These are phyloP conservation scores for Merodon equestris DNA, from an alignment of 2,888 invertebrate genomes.

Conservation along the genomic window DNA sequence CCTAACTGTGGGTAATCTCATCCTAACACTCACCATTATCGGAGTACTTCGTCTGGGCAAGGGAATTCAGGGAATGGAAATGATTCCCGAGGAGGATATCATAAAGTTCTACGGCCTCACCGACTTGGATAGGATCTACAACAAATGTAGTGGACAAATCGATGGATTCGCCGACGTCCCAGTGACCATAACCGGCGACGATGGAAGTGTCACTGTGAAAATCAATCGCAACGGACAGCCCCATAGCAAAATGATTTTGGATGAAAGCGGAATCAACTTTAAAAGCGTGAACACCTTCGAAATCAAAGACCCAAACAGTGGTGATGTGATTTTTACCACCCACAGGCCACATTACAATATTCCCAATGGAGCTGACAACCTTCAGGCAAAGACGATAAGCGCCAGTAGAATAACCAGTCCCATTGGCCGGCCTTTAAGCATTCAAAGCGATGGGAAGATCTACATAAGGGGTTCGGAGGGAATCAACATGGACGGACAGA, in stretches of 20 bases:
- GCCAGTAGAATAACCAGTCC: slow-evolving; percentile 88
- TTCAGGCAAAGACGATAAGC: slow-evolving; percentile 84
- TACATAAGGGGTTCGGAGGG: slow-evolving; percentile 90
- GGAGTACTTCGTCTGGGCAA: slow-evolving; percentile 89
- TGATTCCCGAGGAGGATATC: slow-evolving; percentile 86
- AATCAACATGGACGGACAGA: slow-evolving; percentile 85
- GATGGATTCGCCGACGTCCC: slow-evolving; percentile 82
- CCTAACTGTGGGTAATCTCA: slow-evolving; percentile 88
- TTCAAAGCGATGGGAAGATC: slow-evolving; percentile 85
- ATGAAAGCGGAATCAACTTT: slow-evolving; percentile 85
- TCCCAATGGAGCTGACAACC: slow-evolving; percentile 83
- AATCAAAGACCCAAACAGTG: slow-evolving; percentile 83
- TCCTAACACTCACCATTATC: slow-evolving; percentile 89
- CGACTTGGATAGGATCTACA: slow-evolving; percentile 87
- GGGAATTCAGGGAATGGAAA: slow-evolving; percentile 92
- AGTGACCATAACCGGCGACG: slow-evolving; percentile 78
- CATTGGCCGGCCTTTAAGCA: slow-evolving; percentile 83
- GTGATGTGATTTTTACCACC: slow-evolving; percentile 86
- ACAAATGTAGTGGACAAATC: slow-evolving; percentile 84
- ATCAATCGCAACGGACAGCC: slow-evolving; percentile 78
- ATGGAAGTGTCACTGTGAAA: slow-evolving; percentile 76
- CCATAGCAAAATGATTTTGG: slow-evolving; percentile 80
- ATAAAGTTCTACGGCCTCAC: slow-evolving; percentile 89
- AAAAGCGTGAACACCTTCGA: slow-evolving; percentile 85
- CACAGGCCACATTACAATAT: slow-evolving; percentile 86